Conservation (phyloP, 2,888 invertebrate species). For the Escarpia spicata region DNA sequence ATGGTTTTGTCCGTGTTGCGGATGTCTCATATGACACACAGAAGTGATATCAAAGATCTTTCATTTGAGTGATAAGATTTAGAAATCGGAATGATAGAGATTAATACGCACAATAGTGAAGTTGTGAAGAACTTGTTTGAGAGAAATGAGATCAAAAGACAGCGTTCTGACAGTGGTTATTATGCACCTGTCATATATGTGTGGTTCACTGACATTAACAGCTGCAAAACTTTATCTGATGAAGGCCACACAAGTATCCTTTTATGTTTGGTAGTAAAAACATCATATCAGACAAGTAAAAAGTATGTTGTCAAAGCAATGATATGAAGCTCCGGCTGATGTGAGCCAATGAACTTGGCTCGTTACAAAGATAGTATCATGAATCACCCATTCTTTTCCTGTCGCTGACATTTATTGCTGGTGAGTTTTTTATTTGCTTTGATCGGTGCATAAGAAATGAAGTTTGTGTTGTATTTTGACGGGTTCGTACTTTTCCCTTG, state of each 20-base stretch:
- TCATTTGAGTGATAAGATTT: background rate
- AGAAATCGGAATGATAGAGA: background rate
- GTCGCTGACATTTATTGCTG: background rate
- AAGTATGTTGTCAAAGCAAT: background rate
- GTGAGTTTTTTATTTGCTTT: background rate
- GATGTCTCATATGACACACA: background rate
- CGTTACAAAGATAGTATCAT: background rate
- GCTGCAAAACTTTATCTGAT: background rate
- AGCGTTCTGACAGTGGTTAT: background rate
- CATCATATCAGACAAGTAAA: background rate
- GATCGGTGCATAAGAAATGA: background rate
- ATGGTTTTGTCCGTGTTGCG: background rate
- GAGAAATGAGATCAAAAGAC: background rate
- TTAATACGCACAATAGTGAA: background rate
- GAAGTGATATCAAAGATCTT: background rate
- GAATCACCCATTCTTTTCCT: background rate
- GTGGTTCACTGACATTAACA: background rate
- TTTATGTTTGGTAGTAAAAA: background rate
- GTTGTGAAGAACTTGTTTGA: background rate
- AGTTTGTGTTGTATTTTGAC: background rate
- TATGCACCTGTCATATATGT: background rate
- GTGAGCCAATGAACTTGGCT: background rate
- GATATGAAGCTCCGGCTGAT: background rate
- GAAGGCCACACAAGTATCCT: background rate
- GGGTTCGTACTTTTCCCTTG: background rate